phyloP scores from a whole-genome alignment of 2,888 invertebrate genomes.

The Agrotis segetum region DNA sequence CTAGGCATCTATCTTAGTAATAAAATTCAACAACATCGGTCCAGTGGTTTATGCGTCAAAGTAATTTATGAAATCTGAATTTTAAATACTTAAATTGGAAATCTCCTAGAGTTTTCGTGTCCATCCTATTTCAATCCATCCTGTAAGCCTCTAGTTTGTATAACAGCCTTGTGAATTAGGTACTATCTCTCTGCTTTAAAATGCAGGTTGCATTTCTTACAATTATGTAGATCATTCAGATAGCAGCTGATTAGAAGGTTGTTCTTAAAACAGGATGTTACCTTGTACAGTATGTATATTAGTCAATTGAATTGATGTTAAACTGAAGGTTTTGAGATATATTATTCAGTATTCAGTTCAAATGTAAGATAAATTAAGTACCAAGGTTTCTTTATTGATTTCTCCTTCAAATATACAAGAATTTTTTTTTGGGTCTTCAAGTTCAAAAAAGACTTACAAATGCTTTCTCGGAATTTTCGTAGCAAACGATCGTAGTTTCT shows the following conservation, averaged over 20 bases:
- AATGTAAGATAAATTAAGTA: conserved; percentile 19
- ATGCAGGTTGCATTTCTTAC: conserved; percentile 1
- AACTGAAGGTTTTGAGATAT: conserved; percentile 35
- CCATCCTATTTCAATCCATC: neutral
- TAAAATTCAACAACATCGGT: too few species aligned
- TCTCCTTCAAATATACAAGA: neutral
- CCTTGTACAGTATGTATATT: conserved; percentile 31
- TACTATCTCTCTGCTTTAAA: neutral
- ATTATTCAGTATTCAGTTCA: conserved; percentile 30
- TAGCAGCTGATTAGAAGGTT: conserved; percentile 28
- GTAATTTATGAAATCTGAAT: too few species aligned
- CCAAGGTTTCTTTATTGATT: conserved; percentile 21
- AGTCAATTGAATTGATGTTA: conserved; percentile 21
- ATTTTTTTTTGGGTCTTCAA: neutral
- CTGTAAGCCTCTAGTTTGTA: neutral
- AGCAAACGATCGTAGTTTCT: neutral
- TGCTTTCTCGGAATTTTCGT: neutral
- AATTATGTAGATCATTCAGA: neutral
- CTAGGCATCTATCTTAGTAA: too few species aligned
- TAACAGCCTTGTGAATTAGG: too few species aligned
- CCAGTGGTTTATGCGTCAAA: too few species aligned
- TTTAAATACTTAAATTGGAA: too few species aligned
- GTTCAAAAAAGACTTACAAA: neutral
- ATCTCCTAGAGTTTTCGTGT: neutral
- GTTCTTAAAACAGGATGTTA: conserved; percentile 43